Base-by-base conservation (phyloP, 2,797 vertebrate genomes). In the Tragelaphus oryx region DNA sequence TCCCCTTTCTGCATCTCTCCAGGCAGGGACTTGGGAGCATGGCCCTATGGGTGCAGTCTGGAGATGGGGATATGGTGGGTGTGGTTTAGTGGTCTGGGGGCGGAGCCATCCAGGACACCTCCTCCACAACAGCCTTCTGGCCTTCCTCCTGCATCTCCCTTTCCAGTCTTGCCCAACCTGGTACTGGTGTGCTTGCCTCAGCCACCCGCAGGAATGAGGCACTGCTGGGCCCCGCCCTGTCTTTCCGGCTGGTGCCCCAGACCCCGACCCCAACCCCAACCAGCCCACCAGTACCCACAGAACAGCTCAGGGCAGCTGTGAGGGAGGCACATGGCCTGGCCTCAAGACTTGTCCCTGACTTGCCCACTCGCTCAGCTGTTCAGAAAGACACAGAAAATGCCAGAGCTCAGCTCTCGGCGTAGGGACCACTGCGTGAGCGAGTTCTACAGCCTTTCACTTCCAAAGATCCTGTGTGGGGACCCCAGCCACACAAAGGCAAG, bases 141-240 rank as follows among this genome's bases (percentile, higher is more conserved):
- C 12, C 28, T 24, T 4, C 41, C 26, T 2, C 87, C 54, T 17
- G 71, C 0, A 2, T n/a, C 9, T 82, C 2, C 89, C 78, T 98
- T 98, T 97, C 98, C 98, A 57, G 41, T 26, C 87, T 98, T 98
- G 97, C 98, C 97, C 95, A 98, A 98, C 12, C 26, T 0, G 57
- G 98, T 95, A 97, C 90, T 98, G 96, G 84, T 52, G 65, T 1
- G 9, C 82, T 89, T 84, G 91, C 85, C 84, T 84, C 90, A 83
- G 87, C 83, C 4, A 5, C 71, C 62, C 7, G 3, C 22, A 5
- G 90, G 95, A 95, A 81, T 52, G n/a, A 75, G 37, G 37, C 28
- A 6, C 60, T 5, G 0, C 54, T 11, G 1, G 16, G 76, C 85
- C 48, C 52, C 33, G 1, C 71, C 92, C 83, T 22, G n/a, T 24